Conservation (phyloP, 2,113 vertebrate genomes). For the Butorides virescens region DNA sequence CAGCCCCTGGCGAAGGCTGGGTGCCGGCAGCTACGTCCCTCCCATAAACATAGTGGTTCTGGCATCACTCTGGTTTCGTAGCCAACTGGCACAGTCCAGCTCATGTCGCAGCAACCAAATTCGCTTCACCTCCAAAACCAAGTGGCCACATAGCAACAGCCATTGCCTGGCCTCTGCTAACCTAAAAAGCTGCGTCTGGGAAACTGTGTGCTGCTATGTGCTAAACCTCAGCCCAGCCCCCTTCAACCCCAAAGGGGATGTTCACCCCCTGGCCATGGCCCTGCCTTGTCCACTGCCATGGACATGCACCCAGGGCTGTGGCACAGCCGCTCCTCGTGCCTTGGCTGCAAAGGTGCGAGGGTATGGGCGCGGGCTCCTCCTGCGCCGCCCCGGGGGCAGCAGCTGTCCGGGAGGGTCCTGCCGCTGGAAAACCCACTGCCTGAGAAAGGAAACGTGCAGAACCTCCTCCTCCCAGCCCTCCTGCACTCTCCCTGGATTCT, state of each 20-base stretch:
- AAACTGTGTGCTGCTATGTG: accelerated
- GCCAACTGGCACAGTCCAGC: neutral
- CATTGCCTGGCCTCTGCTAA: neutral
- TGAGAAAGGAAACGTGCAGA: neutral
- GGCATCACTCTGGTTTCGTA: neutral
- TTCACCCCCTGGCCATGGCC: neutral
- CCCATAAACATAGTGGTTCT: neutral
- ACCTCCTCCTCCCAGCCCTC: neutral
- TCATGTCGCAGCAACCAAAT: neutral
- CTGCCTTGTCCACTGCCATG: neutral
- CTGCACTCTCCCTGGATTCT: neutral
- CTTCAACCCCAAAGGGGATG: accelerated
- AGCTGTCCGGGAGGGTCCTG: neutral
- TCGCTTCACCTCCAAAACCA: neutral
- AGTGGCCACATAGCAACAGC: neutral
- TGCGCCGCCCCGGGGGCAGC: accelerated
- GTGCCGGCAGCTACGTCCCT: neutral
- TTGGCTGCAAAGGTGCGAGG: neutral
- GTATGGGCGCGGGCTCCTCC: accelerated
- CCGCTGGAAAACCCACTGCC: neutral
- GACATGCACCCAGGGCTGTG: neutral
- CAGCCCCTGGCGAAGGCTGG: neutral
- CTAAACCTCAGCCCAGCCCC: neutral
- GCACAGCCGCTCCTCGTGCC: neutral
- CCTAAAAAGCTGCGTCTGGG: neutral